These are phyloP conservation scores for Tenthredo amoena DNA, from an alignment of 2,888 invertebrate genomes.

Conservation along the genomic window DNA sequence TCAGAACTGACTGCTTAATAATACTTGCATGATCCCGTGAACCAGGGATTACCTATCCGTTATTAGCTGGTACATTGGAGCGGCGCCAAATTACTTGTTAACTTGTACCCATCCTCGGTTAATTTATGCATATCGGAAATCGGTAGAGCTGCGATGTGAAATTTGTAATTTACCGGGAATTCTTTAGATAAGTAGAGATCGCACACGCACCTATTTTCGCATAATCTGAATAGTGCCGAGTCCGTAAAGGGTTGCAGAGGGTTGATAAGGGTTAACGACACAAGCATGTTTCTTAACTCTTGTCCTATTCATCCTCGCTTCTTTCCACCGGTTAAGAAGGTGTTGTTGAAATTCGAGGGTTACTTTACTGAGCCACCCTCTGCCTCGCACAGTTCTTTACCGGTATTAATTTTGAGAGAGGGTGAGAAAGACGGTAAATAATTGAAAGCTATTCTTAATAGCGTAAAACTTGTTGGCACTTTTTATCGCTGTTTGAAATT, in stretches of 20 bases:
- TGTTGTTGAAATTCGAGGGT: constrained; percentile 31
- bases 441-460: constrained; percentile 47
- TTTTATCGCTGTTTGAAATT: constrained; percentile 49
- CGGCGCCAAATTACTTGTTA: constrained; percentile 53
- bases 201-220: not conserved
- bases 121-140: constrained; percentile 52
- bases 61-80: constrained; percentile 53
- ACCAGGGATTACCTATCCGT: constrained; percentile 54
- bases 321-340: not conserved
- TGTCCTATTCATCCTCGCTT: not conserved
- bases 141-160: constrained; percentile 23
- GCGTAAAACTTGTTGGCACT: constrained; percentile 23
- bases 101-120: constrained; percentile 48
- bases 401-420: not conserved
- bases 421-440: constrained; percentile 41
- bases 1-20: constrained; percentile 55
- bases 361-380: constrained; percentile 4
- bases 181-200: constrained; percentile 7
- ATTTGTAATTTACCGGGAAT: constrained; percentile 19
- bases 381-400: not conserved
- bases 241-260: not conserved
- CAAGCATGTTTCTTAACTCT: not conserved
- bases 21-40: constrained; percentile 53
- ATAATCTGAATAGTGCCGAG: not conserved
- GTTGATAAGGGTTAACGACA: constrained; percentile 3